Evolutionary conservation across 2,797 vertebrate species (phyloP).

Genomic region (Neosilurus hyrtlii): DNA sequence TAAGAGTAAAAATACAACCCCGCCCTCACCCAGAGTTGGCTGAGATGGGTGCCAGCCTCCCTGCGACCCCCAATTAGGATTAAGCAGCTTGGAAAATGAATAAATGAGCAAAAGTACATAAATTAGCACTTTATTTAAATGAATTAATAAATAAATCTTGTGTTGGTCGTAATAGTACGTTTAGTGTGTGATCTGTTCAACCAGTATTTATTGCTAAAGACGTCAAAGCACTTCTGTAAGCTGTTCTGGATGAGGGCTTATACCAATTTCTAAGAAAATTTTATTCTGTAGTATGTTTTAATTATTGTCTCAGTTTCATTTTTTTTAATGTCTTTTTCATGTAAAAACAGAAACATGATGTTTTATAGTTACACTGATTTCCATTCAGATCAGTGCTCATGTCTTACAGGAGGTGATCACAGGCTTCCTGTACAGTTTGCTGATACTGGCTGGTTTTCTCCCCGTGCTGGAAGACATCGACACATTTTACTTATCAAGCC

Average conservation of each 20-base stretch:
- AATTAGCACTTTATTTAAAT: too few species aligned
- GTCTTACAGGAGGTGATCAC: constrained; percentile 89
- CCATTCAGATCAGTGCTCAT: constrained; percentile 22
- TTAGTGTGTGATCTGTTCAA: neutral
- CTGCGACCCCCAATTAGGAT: too few species aligned
- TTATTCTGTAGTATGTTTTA: neutral
- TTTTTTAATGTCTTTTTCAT: neutral
- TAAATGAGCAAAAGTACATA: too few species aligned
- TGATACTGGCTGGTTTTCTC: constrained; percentile 85
- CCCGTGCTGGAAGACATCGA: constrained; percentile 86
- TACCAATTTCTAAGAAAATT: neutral
- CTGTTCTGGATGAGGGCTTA: neutral
- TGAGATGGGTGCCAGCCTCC: too few species aligned
- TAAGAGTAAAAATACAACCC: too few species aligned
- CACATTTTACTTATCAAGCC: constrained; percentile 86
- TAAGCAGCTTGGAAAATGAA: too few species aligned
- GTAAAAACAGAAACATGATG: neutral
- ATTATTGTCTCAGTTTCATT: neutral
- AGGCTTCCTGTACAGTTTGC: constrained; percentile 88
- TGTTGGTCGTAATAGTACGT: too few species aligned
- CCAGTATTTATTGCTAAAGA: neutral
- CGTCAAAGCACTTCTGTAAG: neutral
- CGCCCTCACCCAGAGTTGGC: too few species aligned
- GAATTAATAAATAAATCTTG: too few species aligned
- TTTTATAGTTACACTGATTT: neutral